Evolutionary conservation across 2,797 vertebrate species (phyloP), one percentile per base, ranked within the genome.

Genomic region (Characodon lateralis): DNA sequence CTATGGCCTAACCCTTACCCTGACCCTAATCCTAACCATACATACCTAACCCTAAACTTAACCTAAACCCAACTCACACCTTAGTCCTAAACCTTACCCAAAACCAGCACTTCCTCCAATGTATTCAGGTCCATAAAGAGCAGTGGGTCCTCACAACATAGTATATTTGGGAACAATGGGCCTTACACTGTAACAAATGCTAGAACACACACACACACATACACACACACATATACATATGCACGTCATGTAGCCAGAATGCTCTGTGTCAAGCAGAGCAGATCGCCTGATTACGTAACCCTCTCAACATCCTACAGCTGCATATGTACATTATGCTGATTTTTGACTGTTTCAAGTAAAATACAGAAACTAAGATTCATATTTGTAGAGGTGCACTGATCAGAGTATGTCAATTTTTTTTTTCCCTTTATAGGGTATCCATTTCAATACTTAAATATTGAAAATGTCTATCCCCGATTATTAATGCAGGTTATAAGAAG

Each of bases 231-330:
- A 61, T 26, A 4, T 26, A 61, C 59, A 61, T 26, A 61, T 14
- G 14, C 28, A 63, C 63, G 35, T 84, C 46, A 13, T 78, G 84
- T 83, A 88, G 77, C 78, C 79, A 89, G 85, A 78, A 90, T 91
- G 86, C 85, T 91, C 84, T 88, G 85, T 71, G 59, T 78, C 76
- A 56, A 89, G 85, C 82, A 79, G 80, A 83, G 79, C 80, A 89
- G 90, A 93, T 93, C 77, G 83, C 39, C 72, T 78, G 91, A 91
- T 94, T 87, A 91, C 83, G 46, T 28, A 18, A 89, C 88, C 87
- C 83, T 78, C 70, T 79, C 77, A 65, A 72, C 73, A 50, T 78
- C 61, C 74, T 78, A 72, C 76, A 84, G 73, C 77, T 75, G 72
- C 63, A 85, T 63, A 79, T 72, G 68, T 73, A 78, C 56, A 83